Evolutionary conservation across 2,113 vertebrate species (phyloP), one percentile per base, ranked within the genome.

Genomic region (Rousettus leschenaultii): DNA sequence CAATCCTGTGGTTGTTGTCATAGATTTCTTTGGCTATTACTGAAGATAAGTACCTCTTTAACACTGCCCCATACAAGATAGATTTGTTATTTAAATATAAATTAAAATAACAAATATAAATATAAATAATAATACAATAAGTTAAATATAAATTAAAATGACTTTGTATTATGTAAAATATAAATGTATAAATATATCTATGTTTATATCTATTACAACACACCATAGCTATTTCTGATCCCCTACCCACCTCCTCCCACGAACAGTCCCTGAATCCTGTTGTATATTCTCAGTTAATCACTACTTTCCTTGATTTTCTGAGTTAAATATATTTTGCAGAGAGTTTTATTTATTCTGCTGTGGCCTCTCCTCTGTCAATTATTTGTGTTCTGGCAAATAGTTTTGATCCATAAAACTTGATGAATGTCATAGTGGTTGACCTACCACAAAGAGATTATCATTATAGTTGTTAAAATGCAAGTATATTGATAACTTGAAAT

Each of bases 231-330:
- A 70, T 74, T 79, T 91, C 65, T 89, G 22, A 93, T 9, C 33
- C 21, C 21, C 15, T 40, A 24, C 24, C 15, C 10, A 3, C 26
- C 10, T 5, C 24, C 33, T 2, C 0, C 4, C 13, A 9, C 1
- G 19, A 68, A 40, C 1, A 7, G 12, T 80, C 16, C 12, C 30
- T 30, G 21, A 24, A 33, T 70, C 9, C 38, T 63, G 0, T 88
- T 63, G 16, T 45, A 70, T 70, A 51, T 85, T 91, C 26, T 61
- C 35, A 79, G 43, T 5, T 43, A 77, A 28, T 63, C 16, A 68
- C 5, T 74, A 48, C 48, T 33, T 79, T 74, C 35, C 3, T 35
- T 30, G 24, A 65, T 74, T 86, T 94, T 91, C 48, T 84, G 45
- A 68, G 16, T 65, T 30, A 43, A 89, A 38, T 73, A 21, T 61